Evolutionary conservation across 30 jellyfish, hydroid and myxozoan genomes (phyloP), one percentile per base, ranked within the genome.

Genomic region (Chrysaora quinquecirrha): DNA sequence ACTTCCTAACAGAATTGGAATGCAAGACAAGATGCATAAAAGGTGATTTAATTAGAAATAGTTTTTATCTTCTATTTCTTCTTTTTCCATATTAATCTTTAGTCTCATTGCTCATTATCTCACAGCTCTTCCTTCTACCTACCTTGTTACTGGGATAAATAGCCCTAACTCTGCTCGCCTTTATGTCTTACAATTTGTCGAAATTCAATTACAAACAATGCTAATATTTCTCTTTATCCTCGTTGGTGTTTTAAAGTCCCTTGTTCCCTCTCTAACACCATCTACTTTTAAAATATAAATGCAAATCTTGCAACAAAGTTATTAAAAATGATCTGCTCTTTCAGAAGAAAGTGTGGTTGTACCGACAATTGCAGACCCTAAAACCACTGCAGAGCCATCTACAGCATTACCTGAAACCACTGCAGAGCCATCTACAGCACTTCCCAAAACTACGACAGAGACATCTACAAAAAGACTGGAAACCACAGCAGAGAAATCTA

Each of bases 21-120:
- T 88, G 96, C 34, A 21, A 80, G 25, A 16, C 68, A 1, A 64
- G 93, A 48, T 88, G 96, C 30, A 69, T 25, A 19, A 38, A 54
- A 46, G 95, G 95, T 85, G 48, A 46, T 69, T 11, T 34, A 34
- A 1, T 9, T n/a, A 23, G 34, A 20, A 16, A 20, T 12, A 14
- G 23, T 22, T 6, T 28, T 27, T n/a, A n/a, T 10, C n/a, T n/a
- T 14, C 49, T 10, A 14, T 21, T 38, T 7, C 1, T 71, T 71
- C 20, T 38, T 1, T 2, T 33, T 4, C 29, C 23, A 21, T 6
- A 60, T 60, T 10, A 60, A 9, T 60, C 72, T 20, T 60, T 60
- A n/a, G 9, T 60, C n/a, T n/a, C n/a, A n/a, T n/a, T n/a, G n/a
- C n/a, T n/a, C n/a, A n/a, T n/a, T n/a, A n/a, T n/a, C n/a, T n/a